Percentiles rank a stretch among this genome's conserved stretches.
Evolutionary conservation across 1,140 invertebrate species (phyloP).

Genomic region (Philopotamus ludificatus): DNA sequence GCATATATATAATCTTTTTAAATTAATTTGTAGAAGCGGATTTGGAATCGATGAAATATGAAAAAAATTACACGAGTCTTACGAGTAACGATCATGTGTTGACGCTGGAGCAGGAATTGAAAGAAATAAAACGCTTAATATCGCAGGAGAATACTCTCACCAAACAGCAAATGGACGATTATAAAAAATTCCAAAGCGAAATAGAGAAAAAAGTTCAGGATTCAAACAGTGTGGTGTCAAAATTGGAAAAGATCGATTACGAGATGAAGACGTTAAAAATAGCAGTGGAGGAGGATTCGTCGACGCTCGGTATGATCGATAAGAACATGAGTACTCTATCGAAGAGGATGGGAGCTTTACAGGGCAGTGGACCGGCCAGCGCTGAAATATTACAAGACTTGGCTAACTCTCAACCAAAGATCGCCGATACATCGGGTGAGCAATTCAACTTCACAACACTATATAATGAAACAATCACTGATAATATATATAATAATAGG

Average conservation of each 20-base stretch:
- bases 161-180: conserved; percentile 25
- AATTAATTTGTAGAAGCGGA: conserved; percentile 30
- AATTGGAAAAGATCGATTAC: conserved; percentile 25
- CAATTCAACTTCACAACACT: background rate
- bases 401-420: background rate
- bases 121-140: conserved; percentile 11
- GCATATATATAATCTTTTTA: background rate
- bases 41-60: conserved; percentile 28
- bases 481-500: conserved; percentile 47
- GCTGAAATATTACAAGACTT: conserved; percentile 1
- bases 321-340: conserved; percentile 23
- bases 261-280: conserved; percentile 29
- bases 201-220: conserved; percentile 7
- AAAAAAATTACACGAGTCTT: conserved; percentile 19
- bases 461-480: too few relatives aligned
- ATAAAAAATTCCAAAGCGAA: conserved; percentile 10
- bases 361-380: background rate
- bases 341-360: background rate
- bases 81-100: conserved; percentile 20
- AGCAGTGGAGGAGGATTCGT: conserved; percentile 29
- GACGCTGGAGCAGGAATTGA: conserved; percentile 18
- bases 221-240: conserved; percentile 17
- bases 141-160: conserved; percentile 14
- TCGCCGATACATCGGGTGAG: background rate
- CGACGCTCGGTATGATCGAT: conserved; percentile 20